Conservation (phyloP, 2,888 invertebrate genomes). For the Lithophane leautieri region DNA sequence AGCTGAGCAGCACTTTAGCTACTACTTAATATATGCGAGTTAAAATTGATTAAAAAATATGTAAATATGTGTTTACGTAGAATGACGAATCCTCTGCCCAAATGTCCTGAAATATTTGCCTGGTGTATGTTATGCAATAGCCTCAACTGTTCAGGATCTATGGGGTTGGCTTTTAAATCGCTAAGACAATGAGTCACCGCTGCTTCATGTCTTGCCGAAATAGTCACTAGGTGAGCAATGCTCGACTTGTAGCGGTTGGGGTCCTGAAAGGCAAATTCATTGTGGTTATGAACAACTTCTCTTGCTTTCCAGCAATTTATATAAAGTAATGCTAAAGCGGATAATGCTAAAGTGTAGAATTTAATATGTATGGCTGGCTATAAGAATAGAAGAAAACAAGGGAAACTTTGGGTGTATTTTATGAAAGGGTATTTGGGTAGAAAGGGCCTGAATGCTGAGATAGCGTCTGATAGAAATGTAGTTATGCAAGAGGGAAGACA, state of each 20-base stretch:
- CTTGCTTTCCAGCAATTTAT: neutral
- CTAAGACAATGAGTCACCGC: conserved; percentile 77
- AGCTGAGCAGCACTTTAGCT: neutral
- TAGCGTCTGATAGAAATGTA: no score
- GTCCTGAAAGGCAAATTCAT: conserved; percentile 43
- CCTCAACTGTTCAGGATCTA: conserved; percentile 86
- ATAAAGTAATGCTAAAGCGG: neutral
- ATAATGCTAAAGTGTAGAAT: neutral
- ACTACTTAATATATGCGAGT: neutral
- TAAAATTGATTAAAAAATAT: neutral
- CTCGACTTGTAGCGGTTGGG: conserved; percentile 67
- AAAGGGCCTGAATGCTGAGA: neutral
- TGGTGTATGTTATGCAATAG: conserved; percentile 85
- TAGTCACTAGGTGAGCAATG: conserved; percentile 87
- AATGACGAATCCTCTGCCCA: conserved; percentile 91
- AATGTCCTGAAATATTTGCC: conserved; percentile 86
- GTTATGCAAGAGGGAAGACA: neutral
- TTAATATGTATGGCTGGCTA: neutral
- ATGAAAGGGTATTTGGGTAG: neutral
- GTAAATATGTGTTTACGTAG: conserved; percentile 67
- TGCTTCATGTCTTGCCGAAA: conserved; percentile 90
- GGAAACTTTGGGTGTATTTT: neutral
- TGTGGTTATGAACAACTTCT: neutral
- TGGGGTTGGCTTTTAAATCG: conserved; percentile 67
- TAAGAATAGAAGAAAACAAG: no score